Base-by-base conservation (phyloP, 1,140 invertebrate genomes). In the Pseudomyrmex pallidus region DNA sequence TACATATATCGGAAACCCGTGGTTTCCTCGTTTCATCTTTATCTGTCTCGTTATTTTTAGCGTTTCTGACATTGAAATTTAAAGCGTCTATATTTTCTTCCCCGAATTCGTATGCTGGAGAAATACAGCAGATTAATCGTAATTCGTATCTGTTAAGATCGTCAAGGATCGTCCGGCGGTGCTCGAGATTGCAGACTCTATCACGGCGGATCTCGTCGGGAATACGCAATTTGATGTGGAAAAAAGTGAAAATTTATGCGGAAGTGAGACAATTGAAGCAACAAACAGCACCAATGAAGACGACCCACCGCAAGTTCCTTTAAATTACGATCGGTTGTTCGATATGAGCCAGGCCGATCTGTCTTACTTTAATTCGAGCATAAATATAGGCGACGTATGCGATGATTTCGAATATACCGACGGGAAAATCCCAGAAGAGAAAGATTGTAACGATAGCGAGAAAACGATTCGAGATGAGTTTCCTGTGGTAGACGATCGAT, bases 281-380 rank as follows among this genome's bases (percentile, higher is more conserved):
- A 2, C 61, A 46, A 70, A 48, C 2, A 5, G 48, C 54, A 0
- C 44, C 46, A 12, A 73, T 52, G 2, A 48, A 64, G 46, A 74
- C 35, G 0, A 48, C 13, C 9, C 15, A 44, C 2, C 46, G 54
- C 0, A 17, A 61, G 7, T 70, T 77, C 52, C 56, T 25, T n/a
- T 63, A 67, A 82, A 87, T 20, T 68, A 54, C 20, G 70, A 74
- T 63, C 12, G 57, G 2, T 63, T 63, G 2, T 70, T 78, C n/a
- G 67, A 87, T 35, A 68, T 63, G 1, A 77, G 61, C 56, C 35
- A 48, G 1, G 77, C 86, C 15, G 74, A 83, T 76, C 4, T 68
- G 9, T 76, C 77, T 9, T 76, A 86, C 2, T 83, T 64, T 52
- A 86, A 87, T 44, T 87, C 84, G 35, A 86, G 46, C 2, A 76